These are phyloP conservation scores for Sorex araneus DNA, from an alignment of 2,113 vertebrate genomes.

Conservation along the genomic window DNA sequence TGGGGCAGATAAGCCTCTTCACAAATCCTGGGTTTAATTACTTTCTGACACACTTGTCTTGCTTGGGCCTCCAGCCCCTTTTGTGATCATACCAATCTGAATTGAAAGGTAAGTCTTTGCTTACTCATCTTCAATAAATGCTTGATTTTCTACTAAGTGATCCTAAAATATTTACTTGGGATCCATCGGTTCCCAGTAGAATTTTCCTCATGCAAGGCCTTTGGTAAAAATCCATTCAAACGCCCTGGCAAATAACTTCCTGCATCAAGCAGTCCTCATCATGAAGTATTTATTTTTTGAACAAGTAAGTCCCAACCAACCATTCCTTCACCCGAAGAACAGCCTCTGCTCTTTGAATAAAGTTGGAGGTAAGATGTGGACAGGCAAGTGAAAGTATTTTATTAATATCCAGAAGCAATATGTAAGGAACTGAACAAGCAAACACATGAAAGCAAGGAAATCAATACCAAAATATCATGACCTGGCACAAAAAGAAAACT, in stretches of 20 bases:
- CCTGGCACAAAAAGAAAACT: slow-evolving; percentile 64
- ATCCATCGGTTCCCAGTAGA: slow-evolving; percentile 45
- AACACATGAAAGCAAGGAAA: slow-evolving; percentile 75
- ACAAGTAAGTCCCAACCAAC: slow-evolving; percentile 15
- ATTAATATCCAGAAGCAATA: slow-evolving; percentile 68
- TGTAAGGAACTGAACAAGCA: slow-evolving; percentile 68
- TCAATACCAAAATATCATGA: slow-evolving; percentile 76
- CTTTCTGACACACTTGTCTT: slow-evolving; percentile 85
- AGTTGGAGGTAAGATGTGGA: slow-evolving; percentile 40
- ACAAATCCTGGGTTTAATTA: slow-evolving; percentile 87
- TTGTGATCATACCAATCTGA: slow-evolving; percentile 77
- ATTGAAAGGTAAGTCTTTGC: slow-evolving; percentile 79
- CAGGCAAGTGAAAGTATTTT: slow-evolving; percentile 35
- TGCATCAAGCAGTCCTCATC: slow-evolving; percentile 26
- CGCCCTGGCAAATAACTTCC: not conserved
- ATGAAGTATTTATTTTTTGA: slow-evolving; percentile 49
- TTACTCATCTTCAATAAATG: slow-evolving; percentile 78
- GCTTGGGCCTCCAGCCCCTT: slow-evolving; percentile 82
- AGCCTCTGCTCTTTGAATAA: not conserved
- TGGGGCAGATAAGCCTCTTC: slow-evolving; percentile 85
- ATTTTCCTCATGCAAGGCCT: not conserved
- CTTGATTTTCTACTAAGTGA: slow-evolving; percentile 75
- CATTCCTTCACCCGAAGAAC: slow-evolving; percentile 12
- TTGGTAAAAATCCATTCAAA: slow-evolving; percentile 60
- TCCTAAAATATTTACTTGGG: slow-evolving; percentile 48